A percentile compares a stretch with the other conserved stretches of the same genome.
These are phyloP conservation scores for Cochlearius cochlearius DNA, from an alignment of 2,113 vertebrate species.

Conservation along the genomic window DNA sequence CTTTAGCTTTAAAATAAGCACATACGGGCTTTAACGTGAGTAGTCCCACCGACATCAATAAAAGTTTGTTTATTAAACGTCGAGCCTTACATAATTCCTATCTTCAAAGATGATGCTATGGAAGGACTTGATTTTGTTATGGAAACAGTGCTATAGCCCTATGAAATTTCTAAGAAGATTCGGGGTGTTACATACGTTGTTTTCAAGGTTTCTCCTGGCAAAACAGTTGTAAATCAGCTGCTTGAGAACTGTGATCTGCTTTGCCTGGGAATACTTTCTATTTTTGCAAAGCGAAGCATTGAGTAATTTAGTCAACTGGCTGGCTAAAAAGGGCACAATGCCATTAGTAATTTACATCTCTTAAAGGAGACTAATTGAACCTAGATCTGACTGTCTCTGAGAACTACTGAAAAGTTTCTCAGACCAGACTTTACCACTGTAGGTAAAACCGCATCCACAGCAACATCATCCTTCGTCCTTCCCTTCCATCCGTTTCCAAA, in stretches of 20 bases:
- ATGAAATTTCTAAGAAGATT: neutral
- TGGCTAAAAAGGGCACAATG: neutral
- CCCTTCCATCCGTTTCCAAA: neutral
- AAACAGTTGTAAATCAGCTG: neutral
- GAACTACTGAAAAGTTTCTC: neutral
- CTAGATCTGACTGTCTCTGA: neutral
- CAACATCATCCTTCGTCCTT: neutral
- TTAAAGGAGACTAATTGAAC: neutral
- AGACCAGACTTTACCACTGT: neutral
- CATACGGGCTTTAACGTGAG: neutral
- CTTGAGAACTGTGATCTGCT: neutral
- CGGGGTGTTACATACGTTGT: neutral
- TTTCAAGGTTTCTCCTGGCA: neutral
- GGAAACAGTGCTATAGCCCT: neutral
- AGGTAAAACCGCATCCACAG: neutral
- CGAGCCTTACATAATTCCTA: accelerated
- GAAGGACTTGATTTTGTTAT: neutral
- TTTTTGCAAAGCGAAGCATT: neutral
- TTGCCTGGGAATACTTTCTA: neutral
- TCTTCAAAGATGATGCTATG: neutral
- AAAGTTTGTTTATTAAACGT: neutral
- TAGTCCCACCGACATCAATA: neutral
- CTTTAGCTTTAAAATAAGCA: neutral
- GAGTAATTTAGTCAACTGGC: neutral
- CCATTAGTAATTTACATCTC: neutral